phyloP scores from a whole-genome alignment of 2,888 invertebrate genomes.

The Apotomis capreana region DNA sequence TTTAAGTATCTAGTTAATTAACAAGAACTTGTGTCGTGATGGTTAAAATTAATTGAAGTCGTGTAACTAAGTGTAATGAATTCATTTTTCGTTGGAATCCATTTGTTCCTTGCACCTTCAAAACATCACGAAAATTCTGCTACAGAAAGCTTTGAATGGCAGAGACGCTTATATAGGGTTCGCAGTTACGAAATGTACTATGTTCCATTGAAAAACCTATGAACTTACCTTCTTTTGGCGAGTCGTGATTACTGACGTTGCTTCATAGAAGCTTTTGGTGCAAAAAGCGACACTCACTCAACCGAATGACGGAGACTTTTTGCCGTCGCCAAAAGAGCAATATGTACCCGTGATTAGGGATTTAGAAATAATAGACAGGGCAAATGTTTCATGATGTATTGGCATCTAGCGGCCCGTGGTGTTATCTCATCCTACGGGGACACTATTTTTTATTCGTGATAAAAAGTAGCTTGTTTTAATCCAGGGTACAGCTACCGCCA shows the following conservation, averaged over 20 bases:
- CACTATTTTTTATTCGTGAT: too few species aligned
- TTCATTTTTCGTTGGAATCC: constrained; percentile 15
- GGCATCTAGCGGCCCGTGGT: neutral
- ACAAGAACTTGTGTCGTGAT: too few species aligned
- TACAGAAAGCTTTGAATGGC: constrained; percentile 16
- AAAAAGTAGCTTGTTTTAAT: too few species aligned
- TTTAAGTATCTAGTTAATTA: too few species aligned
- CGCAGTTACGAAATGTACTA: neutral
- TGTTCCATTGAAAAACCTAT: neutral
- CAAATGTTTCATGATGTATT: neutral
- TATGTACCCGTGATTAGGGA: constrained; percentile 1
- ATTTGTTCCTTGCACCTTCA: constrained; percentile 11
- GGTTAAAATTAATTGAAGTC: neutral
- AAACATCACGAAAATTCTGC: neutral
- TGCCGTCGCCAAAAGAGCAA: constrained; percentile 10
- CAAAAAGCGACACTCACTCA: constrained; percentile 33
- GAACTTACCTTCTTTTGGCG: neutral
- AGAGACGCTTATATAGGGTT: neutral
- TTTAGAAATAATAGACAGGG: neutral
- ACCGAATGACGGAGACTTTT: constrained; percentile 20
- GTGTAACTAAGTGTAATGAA: neutral
- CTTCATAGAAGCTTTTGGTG: constrained; percentile 20
- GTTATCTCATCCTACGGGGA: too few species aligned
- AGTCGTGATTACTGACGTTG: neutral
- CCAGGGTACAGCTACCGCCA: too few species aligned